Conservation (phyloP, 2,797 vertebrate species). For the Oreochromis mossambicus region DNA sequence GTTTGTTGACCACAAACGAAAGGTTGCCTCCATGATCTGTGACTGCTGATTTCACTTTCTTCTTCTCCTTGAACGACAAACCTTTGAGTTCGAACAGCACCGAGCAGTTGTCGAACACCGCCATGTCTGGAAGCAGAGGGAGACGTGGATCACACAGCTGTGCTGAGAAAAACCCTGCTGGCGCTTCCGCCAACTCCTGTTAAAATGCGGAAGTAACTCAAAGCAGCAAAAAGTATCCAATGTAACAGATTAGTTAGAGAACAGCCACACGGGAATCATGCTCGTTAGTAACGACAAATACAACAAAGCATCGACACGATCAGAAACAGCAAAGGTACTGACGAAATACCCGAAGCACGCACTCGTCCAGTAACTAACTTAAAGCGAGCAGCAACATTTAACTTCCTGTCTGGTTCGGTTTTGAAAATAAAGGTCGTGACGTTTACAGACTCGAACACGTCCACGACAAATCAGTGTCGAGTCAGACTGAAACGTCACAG, state of each 20-base stretch:
- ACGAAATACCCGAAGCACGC: not conserved
- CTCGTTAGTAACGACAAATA: not conserved
- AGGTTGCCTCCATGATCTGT: slow-evolving; percentile 75
- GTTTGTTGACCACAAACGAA: slow-evolving; percentile 74
- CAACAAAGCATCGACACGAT: not conserved
- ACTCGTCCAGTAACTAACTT: not conserved
- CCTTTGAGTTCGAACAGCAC: slow-evolving; percentile 79
- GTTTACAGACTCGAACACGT: not conserved
- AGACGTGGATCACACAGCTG: rapidly evolving
- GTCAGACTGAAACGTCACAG: not conserved
- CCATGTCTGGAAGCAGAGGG: slow-evolving; percentile 41
- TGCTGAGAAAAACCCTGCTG: not conserved
- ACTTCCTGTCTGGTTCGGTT: not conserved
- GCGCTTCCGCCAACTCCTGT: not conserved
- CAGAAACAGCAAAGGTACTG: not conserved
- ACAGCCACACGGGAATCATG: not conserved
- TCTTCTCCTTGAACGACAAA: slow-evolving; percentile 73
- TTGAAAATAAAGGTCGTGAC: slow-evolving; percentile 17
- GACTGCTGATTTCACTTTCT: slow-evolving; percentile 68
- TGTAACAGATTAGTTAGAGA: not conserved
- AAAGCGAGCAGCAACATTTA: rapidly evolving
- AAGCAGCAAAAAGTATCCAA: not conserved
- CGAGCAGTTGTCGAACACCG: slow-evolving; percentile 74
- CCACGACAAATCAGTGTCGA: not conserved
- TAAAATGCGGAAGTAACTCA: not conserved